Base-by-base conservation (phyloP, 2,113 vertebrate genomes). In the Bubo scandiacus region DNA sequence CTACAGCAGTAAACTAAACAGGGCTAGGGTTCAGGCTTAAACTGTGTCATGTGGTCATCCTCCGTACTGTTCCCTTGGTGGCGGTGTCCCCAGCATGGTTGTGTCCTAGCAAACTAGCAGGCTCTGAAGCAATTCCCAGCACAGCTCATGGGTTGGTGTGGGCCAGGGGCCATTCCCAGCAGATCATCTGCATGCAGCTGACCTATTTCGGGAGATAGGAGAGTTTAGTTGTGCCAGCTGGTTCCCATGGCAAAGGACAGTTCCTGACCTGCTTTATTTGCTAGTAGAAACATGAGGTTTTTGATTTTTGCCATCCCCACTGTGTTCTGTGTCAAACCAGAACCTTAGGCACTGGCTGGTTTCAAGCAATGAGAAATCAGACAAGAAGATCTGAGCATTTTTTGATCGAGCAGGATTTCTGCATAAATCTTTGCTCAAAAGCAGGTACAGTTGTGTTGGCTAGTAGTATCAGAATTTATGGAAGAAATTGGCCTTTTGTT, bases 181-280 rank as follows among this genome's bases (percentile, higher is more conserved):
- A 81, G 51, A 25, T 27, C 3, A 0, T 23, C 83, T 86, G 83
- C 6, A 2, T 29, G 68, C 66, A 67, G 38, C 59, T 79, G 81
- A 87, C 90, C 87, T 89, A 18, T 87, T 89, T 84, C 3, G 3
- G 87, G 59, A 89, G 77, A 54, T 73, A 61, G 68, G 87, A 72
- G 81, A 32, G 38, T 78, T 73, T 10, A 81, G 90, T 5, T 78
- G 38, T 70, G 83, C 86, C 89, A 92, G 91, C 67, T 91, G 95
- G 84, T 74, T 81, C n/a, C 77, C 0, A 1, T 70, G 87, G 30
- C 63, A 91, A 89, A 94, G 49, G 51, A 92, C 38, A 20, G 57
- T 20, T 70, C 52, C 51, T 81, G 90, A 96, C 84, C 95, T 79
- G 96, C 81, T 95, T 94, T 89, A 49, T 71, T 86, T 79, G 65